A percentile compares a stretch with the other conserved stretches of the same genome.
These are phyloP conservation scores for Crypturellus tataupa DNA, from an alignment of 2,797 vertebrate genomes.

Conservation along the genomic window DNA sequence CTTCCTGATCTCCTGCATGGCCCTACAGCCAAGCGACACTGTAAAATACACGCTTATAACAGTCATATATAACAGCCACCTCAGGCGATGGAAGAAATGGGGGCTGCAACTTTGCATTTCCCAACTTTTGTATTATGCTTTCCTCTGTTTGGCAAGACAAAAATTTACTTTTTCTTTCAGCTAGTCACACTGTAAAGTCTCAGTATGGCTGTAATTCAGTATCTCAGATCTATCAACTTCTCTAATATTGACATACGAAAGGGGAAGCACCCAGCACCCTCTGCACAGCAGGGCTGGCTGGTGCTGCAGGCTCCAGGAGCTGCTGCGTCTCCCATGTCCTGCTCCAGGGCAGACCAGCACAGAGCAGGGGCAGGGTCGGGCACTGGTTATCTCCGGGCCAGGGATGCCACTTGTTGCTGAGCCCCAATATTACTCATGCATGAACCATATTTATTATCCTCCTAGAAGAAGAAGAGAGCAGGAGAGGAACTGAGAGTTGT, in stretches of 20 bases:
- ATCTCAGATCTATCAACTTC: background rate
- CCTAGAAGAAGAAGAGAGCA: rapidly evolving
- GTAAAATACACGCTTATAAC: background rate
- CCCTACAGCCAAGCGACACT: background rate
- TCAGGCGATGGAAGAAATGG: slow-evolving; percentile 1
- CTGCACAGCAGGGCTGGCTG: background rate
- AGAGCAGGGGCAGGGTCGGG: background rate
- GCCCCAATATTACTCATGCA: background rate
- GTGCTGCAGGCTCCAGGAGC: background rate
- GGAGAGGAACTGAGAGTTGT: background rate
- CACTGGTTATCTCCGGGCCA: rapidly evolving
- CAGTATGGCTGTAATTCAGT: background rate
- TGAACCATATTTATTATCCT: rapidly evolving
- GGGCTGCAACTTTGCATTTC: background rate
- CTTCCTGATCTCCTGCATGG: background rate
- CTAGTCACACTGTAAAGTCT: background rate
- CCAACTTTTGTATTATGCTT: background rate
- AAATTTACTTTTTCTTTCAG: background rate
- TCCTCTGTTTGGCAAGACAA: background rate
- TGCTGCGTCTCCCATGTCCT: slow-evolving; percentile 29
- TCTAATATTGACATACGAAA: background rate
- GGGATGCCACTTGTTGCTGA: rapidly evolving
- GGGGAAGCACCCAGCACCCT: background rate
- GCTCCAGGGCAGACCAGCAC: rapidly evolving
- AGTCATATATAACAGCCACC: slow-evolving; percentile 1